Base-by-base conservation (phyloP, 2,113 vertebrate genomes). In the Pantherophis guttatus region DNA sequence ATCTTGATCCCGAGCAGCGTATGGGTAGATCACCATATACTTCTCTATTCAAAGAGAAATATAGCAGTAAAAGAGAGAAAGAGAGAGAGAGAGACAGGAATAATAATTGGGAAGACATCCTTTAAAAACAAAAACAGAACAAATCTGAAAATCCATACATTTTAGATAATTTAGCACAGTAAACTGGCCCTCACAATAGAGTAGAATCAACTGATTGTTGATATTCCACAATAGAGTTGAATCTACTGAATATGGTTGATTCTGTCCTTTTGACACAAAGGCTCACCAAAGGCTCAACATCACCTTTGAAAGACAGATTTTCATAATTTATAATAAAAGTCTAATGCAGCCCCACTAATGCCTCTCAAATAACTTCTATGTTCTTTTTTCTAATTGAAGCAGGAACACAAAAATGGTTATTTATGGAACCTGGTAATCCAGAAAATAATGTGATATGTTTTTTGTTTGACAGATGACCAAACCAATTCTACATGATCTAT, bases 21-120 rank as follows among this genome's bases (percentile, higher is more conserved):
- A 99, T 0, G 98, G 98, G 95, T 99, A 99, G 96, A 99, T 98
- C 92, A 99, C 99, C 0, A 98, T 98, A 94, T 99, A 99, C 94
- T 99, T 99, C 97, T 99, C 99, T 99, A 97, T 44, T 29, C 90
- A 89, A 87, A 96, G 94, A 93, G 94, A 96, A 96, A 5, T 0
- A n/a, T 1, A 70, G 55, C 17, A 90, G 48, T 70, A 39, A 70
- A 23, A 52, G 81, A 57, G 57, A 10, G 26, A 55, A 21, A 39
- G 39, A 39, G 39, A 39, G 52, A 26, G 23, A 53, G 75, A 33
- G 8, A 21, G 8, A 53, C 19, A 19, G 33, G 13, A 50, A n/a
- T 52, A 29, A 92, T 44, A 50, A 87, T 8, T 62, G 26, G 26
- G 50, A 50, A 81, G 11, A 26, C 39, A 81, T 21, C 10, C 24